Base-by-base conservation (phyloP, 2,888 invertebrate genomes). In the Agrilus cyanescens region DNA sequence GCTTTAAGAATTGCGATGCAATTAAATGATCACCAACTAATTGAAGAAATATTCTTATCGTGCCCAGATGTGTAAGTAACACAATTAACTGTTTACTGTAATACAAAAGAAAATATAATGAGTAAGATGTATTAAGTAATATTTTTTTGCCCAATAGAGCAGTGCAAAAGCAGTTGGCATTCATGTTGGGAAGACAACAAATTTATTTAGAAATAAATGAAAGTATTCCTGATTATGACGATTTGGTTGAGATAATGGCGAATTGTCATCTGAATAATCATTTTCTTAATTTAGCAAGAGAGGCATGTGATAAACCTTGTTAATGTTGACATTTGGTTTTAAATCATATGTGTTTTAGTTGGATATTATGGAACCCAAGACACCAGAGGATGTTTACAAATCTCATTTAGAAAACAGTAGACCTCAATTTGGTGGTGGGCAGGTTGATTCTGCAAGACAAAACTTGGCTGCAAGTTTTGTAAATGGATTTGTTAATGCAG, bases 371-470 rank as follows among this genome's bases (percentile, higher is more conserved):
- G 84, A 85, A 55, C 82, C 85, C 0, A 85, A 85, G 66, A 76
- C 76, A 7, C 85, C 85, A 0, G 85, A 86, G 58, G 84, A 84
- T 60, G 82, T 86, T 40, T 86, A 84, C 65, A 85, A 85, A 60
- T 76, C 78, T 29, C 83, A 85, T 66, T 65, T 84, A 49, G 83
- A 84, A 63, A 79, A 76, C 51, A 63, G 67, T 4, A 61, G 74
- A 32, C 72, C 73, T 4, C 68, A 72, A 30, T 75, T 73, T 60
- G 71, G 71, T 32, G 68, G 68, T 10, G 65, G 63, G 37, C 72
- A 73, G 56, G 73, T 76, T 13, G 84, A 85, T 65, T 82, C 82
- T 3, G 82, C 83, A 1, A 66, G 82, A 20, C 80, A 81, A 59
- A 85, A 85, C 62, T 64, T 85, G 44, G 82, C 85, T 0, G 73